A percentile compares a stretch with the other conserved stretches of the same genome.
phyloP scores from a whole-genome alignment of 2,888 invertebrate species.

The Seladonia tumulorum region DNA sequence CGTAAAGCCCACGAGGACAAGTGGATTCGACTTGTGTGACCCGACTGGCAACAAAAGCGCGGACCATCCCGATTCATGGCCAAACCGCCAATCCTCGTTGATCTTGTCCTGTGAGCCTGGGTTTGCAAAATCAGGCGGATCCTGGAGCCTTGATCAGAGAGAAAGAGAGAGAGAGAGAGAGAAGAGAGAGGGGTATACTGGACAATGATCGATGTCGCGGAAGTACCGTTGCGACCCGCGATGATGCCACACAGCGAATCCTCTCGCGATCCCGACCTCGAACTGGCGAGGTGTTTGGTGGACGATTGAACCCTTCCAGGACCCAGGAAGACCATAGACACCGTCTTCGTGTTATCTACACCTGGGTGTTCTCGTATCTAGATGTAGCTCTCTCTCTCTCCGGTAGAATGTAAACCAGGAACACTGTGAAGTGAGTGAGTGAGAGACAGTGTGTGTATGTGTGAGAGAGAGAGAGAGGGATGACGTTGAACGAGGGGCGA shows the following conservation, averaged over 20 bases:
- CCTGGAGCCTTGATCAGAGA: slow-evolving; percentile 18
- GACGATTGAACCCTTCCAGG: slow-evolving; percentile 37
- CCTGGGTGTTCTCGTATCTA: neutral
- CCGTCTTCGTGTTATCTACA: neutral
- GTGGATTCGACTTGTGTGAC: slow-evolving; percentile 33
- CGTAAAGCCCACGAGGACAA: slow-evolving; percentile 63
- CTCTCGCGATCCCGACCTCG: slow-evolving; percentile 17
- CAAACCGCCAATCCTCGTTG: neutral
- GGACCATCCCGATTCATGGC: neutral
- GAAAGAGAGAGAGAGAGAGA: neutral
- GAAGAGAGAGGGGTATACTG: neutral
- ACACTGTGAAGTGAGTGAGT: neutral
- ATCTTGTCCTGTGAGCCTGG: neutral
- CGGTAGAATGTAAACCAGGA: slow-evolving; percentile 13
- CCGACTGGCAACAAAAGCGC: neutral
- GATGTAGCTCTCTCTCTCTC: neutral
- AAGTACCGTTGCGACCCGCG: slow-evolving; percentile 11
- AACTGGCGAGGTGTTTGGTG: slow-evolving; percentile 15
- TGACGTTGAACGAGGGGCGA: slow-evolving; percentile 29
- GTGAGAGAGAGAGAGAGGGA: neutral
- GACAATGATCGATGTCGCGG: slow-evolving; percentile 44
- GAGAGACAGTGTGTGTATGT: no score
- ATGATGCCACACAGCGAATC: slow-evolving; percentile 13
- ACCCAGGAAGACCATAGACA: neutral
- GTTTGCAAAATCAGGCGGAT: slow-evolving; percentile 2